Conservation (phyloP, 2,888 invertebrate species). For the Deroplatys truncata region DNA sequence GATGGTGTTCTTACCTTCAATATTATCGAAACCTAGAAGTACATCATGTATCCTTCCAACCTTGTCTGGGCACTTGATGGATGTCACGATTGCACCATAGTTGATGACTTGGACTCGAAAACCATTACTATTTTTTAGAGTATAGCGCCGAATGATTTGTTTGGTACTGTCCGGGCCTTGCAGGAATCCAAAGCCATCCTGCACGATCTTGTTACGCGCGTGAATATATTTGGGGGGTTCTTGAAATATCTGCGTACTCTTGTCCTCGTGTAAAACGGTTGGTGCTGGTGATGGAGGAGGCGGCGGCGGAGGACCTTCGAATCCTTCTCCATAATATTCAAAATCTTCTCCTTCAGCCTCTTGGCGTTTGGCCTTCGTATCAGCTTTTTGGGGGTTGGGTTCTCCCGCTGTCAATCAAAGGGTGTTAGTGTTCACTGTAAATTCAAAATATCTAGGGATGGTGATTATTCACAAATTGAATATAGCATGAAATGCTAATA, state of each 20-base stretch:
- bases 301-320: too few species aligned
- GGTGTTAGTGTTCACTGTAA: too few species aligned
- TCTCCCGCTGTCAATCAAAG: too few species aligned
- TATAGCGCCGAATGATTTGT: constrained; percentile 56
- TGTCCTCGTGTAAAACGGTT: neutral
- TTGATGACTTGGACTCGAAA: constrained; percentile 68
- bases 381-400: too few species aligned
- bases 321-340: too few species aligned
- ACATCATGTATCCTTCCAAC: constrained; percentile 70
- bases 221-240: neutral
- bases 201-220: neutral
- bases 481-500: too few species aligned
- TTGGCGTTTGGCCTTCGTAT: too few species aligned
- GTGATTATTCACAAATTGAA: too few species aligned
- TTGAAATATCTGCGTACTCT: neutral
- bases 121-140: constrained; percentile 62
- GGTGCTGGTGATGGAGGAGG: neutral
- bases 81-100: constrained; percentile 78
- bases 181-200: constrained; percentile 17
- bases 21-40: constrained; percentile 74
- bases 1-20: constrained; percentile 57
- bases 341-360: too few species aligned
- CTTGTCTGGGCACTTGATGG: constrained; percentile 70
- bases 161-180: constrained; percentile 35
- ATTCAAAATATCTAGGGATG: too few species aligned